Evolutionary conservation across 2,113 vertebrate species (phyloP), one percentile per base, ranked within the genome.

Genomic region (Engraulis encrasicolus): DNA sequence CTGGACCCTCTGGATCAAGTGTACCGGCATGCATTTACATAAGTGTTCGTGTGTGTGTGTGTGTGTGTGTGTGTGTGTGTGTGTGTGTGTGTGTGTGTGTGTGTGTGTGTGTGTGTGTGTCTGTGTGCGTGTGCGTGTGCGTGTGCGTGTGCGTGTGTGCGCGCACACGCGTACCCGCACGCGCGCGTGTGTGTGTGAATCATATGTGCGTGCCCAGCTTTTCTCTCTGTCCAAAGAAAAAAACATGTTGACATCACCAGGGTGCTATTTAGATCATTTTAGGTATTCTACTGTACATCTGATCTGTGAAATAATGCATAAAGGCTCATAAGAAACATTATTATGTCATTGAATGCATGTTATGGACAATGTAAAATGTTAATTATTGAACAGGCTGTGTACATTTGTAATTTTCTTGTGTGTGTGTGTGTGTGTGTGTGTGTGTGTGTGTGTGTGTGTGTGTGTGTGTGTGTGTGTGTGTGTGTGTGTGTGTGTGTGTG

Each of bases 341-440:
- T 74, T 74, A 74, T 6, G 34, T 34, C 27, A 27, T 31, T 74
- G 66, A 74, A 74, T 34, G 66, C 66, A 74, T 74, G 66, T 74
- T 74, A 6, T 17, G 66, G 15, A 14, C 31, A 34, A 31, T 74
- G 66, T 34, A 11, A 36, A 74, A 74, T 31, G 6, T 66, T 1
- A 66, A 66, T 12, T 66, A 74, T 74, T 74, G 31, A 74, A 0
- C 66, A 74, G 34, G 54, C 9, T n/a, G 23, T 20, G n/a, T 58
- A 20, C 54, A 23, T 6, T 45, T 3, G 40, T 45, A 9, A 45
- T 45, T 45, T 45, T 45, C 40, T 45, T 45, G 9, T 45, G 40
- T 31, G 23, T 66, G 18, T 58, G 3, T 61, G n/a, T 61, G 58
- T 61, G 58, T 61, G 58, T 61, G n/a, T 61, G 58, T 61, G 20